Evolutionary conservation across 2,888 invertebrate species (phyloP), one percentile per base, ranked within the genome.

Genomic region (Stratiomys singularior): DNA sequence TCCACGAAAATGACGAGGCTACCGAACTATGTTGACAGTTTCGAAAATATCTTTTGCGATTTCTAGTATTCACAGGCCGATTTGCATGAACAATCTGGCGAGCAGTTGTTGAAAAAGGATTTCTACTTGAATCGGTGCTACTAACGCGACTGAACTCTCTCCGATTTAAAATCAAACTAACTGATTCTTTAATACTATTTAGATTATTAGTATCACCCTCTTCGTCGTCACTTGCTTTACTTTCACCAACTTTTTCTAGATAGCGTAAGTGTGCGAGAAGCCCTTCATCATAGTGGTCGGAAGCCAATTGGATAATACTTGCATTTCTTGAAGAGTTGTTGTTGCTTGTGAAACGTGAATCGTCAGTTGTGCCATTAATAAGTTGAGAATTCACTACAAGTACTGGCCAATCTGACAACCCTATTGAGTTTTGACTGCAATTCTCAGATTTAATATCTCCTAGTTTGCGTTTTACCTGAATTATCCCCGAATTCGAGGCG

Each of bases 201-300:
- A 5, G 21, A 5, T 30, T 37, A 60, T 58, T 52, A 52, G n/a
- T 18, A 18, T 58, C 44, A 21, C 15, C 44, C 21, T 74, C 74
- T 27, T 30, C 56, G 3, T 23, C 25, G 23, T 60, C 44, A 15
- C n/a, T 64, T 30, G 82, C 81, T 83, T 85, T 85, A 81, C 83
- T 83, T 78, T 82, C 81, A 37, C 85, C 85, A 80, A 87, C 83
- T 82, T 85, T 84, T 84, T 86, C 82, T 78, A 86, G 82, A 81
- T 87, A 86, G 79, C 84, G 83, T 77, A 86, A 82, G 81, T 86
- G 85, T 44, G 83, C 81, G 44, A 84, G 83, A 82, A 86, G 84
- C 77, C 85, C 85, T 76, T 85, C 83, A 81, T 86, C 82, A 81
- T 87, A 87, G 80, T 84, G 86, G 78, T 84, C 83, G 67, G 82